These are phyloP conservation scores for Plagodis dolabraria DNA, from an alignment of 2,888 invertebrate genomes.

Conservation along the genomic window DNA sequence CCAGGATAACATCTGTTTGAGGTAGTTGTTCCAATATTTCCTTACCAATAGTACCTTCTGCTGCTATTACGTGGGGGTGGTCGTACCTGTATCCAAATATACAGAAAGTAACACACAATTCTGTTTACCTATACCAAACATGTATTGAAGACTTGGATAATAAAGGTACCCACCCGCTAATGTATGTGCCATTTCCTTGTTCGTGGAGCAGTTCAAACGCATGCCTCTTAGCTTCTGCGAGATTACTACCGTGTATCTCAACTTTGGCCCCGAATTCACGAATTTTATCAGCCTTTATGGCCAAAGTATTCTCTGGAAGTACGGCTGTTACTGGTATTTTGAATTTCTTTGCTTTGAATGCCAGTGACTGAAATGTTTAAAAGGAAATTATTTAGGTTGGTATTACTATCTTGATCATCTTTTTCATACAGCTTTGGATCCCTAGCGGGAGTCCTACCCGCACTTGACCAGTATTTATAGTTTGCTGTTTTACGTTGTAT, in stretches of 20 bases:
- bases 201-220: slow-evolving; percentile 89
- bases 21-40: slow-evolving; percentile 95
- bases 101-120: no score
- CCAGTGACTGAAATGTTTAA: slow-evolving; percentile 72
- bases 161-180: slow-evolving; percentile 88
- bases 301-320: slow-evolving; percentile 92
- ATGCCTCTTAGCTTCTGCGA: slow-evolving; percentile 90
- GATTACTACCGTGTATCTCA: slow-evolving; percentile 89
- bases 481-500: no score
- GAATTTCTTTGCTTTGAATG: slow-evolving; percentile 89
- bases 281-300: slow-evolving; percentile 93
- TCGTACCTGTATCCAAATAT: slow-evolving; percentile 88
- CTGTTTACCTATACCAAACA: no score
- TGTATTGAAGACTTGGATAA: neutral
- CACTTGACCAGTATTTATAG: no score
- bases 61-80: slow-evolving; percentile 95
- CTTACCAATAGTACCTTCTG: slow-evolving; percentile 94
- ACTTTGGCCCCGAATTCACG: slow-evolving; percentile 91
- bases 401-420: no score
- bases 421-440: no score
- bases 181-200: slow-evolving; percentile 86
- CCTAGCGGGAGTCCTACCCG: no score
- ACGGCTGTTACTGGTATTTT: slow-evolving; percentile 90
- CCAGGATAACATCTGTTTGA: slow-evolving; percentile 92
- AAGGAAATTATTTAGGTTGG: neutral